Evolutionary conservation across 2,113 vertebrate genomes (phyloP).

Genomic region (Oreochromis niloticus): DNA sequence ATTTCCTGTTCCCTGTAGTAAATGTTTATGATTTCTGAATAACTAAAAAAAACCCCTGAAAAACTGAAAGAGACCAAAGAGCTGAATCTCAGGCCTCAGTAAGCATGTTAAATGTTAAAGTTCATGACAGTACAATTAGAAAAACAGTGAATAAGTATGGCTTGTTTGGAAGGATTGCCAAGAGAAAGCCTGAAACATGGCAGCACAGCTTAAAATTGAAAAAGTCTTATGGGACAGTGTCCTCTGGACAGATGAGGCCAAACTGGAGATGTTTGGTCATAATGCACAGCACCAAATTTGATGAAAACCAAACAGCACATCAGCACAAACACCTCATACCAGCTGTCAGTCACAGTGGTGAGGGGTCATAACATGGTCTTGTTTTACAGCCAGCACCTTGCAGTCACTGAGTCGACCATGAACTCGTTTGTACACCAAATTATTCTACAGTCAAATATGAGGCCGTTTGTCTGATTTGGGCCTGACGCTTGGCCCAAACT

Average conservation of each 20-base stretch:
- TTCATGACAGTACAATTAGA: neutral
- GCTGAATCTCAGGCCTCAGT: neutral
- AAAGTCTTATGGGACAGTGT: neutral
- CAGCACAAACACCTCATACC: neutral
- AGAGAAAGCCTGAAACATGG: neutral
- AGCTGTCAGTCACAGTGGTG: neutral
- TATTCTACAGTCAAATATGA: neutral
- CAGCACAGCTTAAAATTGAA: neutral
- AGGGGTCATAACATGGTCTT: neutral
- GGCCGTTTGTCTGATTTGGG: neutral
- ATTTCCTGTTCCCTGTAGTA: neutral
- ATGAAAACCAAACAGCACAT: neutral
- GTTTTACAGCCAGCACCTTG: neutral
- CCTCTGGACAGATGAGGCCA: neutral
- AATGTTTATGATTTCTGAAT: neutral
- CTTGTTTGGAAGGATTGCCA: neutral
- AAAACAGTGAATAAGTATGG: neutral
- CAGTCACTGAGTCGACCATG: neutral
- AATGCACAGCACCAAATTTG: neutral
- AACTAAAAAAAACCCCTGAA: rapidly evolving
- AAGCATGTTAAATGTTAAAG: neutral
- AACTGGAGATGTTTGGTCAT: neutral
- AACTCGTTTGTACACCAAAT: neutral
- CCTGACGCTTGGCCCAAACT: neutral
- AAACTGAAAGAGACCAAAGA: neutral